Evolutionary conservation across 2,797 vertebrate genomes (phyloP).

Genomic region (Poeciliopsis gracilis): DNA sequence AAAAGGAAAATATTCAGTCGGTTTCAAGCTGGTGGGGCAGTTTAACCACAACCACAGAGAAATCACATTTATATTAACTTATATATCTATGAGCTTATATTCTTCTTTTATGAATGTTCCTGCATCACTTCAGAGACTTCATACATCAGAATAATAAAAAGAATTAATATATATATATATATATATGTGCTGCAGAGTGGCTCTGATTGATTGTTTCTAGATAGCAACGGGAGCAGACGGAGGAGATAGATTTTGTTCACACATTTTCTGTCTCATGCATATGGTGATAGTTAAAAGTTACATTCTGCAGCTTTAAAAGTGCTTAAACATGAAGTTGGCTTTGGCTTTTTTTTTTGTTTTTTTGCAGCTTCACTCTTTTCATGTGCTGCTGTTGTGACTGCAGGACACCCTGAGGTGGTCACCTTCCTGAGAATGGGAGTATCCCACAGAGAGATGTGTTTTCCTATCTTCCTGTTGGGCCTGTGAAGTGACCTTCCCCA

Average conservation of each 20-base stretch:
- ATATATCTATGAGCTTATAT: background rate
- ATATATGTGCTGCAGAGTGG: too few species aligned
- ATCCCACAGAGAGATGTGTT: background rate
- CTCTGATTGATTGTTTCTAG: too few species aligned
- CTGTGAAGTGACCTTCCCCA: too few species aligned
- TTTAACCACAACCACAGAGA: background rate
- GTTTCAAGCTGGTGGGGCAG: background rate
- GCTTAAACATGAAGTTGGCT: too few species aligned
- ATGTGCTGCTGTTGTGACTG: background rate
- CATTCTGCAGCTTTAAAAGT: too few species aligned
- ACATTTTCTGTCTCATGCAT: too few species aligned
- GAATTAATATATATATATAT: background rate
- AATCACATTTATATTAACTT: background rate
- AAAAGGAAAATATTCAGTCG: background rate
- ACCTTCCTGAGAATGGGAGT: background rate
- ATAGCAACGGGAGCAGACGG: too few species aligned
- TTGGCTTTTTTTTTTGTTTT: too few species aligned
- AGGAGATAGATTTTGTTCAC: too few species aligned
- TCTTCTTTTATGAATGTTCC: background rate
- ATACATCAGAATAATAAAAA: background rate
- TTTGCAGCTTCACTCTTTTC: background rate
- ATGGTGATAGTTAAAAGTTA: too few species aligned
- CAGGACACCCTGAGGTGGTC: background rate
- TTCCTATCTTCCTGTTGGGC: background rate
- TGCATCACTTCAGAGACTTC: background rate